These are phyloP conservation scores for Latrodectus geometricus DNA, from an alignment of 1,140 invertebrate genomes.

Conservation along the genomic window DNA sequence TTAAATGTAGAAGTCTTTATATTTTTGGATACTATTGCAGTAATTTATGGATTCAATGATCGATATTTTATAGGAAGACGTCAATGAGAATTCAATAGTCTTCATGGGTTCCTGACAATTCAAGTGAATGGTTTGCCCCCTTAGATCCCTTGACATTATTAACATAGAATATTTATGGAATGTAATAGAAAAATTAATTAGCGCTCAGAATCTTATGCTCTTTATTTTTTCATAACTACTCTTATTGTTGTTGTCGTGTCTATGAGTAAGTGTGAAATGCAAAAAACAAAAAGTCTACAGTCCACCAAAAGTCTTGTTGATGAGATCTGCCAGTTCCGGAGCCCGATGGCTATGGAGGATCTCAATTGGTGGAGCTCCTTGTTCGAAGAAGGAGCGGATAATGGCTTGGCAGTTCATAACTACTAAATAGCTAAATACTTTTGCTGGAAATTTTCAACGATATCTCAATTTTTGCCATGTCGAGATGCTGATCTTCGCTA, in stretches of 20 bases:
- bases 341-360: too few species aligned
- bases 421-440: neutral
- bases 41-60: neutral
- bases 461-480: neutral
- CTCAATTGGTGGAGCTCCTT: too few species aligned
- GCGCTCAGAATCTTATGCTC: neutral
- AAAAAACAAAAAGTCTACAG: too few species aligned
- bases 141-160: neutral
- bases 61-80: neutral
- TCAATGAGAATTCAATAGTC: neutral
- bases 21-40: neutral
- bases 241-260: too few species aligned
- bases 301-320: too few species aligned
- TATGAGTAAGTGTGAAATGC: too few species aligned
- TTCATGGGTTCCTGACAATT: conserved; percentile 7
- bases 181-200: neutral
- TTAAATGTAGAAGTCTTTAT: neutral
- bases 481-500: neutral
- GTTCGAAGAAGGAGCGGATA: too few species aligned
- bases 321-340: too few species aligned
- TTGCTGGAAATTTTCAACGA: neutral
- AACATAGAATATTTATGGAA: neutral
- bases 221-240: neutral
- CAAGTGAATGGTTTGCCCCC: neutral
- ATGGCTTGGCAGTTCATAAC: too few species aligned